Base-by-base conservation (phyloP, 2,113 vertebrate genomes). In the Brachirus orientalis region DNA sequence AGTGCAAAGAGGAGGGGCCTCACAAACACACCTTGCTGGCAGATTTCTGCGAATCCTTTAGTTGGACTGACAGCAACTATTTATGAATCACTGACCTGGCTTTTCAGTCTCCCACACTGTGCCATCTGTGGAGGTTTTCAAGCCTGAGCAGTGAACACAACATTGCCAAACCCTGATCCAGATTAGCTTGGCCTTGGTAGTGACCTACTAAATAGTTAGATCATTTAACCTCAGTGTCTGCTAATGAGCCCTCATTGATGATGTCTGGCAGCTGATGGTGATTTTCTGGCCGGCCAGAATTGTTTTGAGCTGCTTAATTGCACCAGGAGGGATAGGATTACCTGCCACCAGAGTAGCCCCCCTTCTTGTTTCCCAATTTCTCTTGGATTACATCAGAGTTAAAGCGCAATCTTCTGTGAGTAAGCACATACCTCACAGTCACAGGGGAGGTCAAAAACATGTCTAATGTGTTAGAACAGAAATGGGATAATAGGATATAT, bases 351-450 rank as follows among this genome's bases (percentile, higher is more conserved):
- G 75, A 62, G 86, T 66, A 70, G 82, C 55, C 67, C 70, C 73
- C 63, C 72, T 56, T 51, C 54, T 20, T 2, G 33, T 58, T 55
- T 67, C 60, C 63, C 37, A 17, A 37, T 90, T 90, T 89, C 67
- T 46, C 81, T 46, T 1, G 74, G 17, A 88, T 92, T 92, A 89
- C 92, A 90, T 93, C 92, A 93, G 80, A 66, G 62, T 69, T 78
- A 74, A 75, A 77, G 79, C 67, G 72, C 75, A 67, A 79, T 80
- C 71, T 82, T 83, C 72, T 85, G 74, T 89, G 86, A 89, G 80
- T 85, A 84, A 86, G 89, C 84, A 81, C 86, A 90, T 90, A 89
- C 81, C 86, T 87, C 85, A 67, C 69, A 74, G 63, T 84, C 84
- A 74, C 57, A 78, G 1, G n/a, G 60, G 74, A 74, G 75, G 73